Evolutionary conservation across 2,113 vertebrate species (phyloP).

Genomic region (Mus pahari): DNA sequence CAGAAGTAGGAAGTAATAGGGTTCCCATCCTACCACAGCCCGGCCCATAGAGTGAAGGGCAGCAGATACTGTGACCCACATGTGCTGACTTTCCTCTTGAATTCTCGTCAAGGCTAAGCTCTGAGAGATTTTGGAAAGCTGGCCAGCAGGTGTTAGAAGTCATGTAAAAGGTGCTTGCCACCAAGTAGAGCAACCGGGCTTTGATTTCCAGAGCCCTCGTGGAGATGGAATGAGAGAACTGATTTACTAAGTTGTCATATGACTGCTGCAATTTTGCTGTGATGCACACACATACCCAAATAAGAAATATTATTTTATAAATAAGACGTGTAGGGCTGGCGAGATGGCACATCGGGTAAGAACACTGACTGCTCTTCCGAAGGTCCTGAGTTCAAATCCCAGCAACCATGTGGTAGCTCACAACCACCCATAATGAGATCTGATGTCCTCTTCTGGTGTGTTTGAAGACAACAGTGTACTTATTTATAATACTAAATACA

Average conservation of each 20-base stretch:
- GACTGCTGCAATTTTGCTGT: neutral
- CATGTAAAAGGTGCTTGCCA: neutral
- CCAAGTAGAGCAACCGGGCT: neutral
- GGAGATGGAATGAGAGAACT: neutral
- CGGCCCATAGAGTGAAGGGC: neutral
- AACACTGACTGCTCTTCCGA: too few relatives aligned
- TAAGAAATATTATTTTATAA: neutral
- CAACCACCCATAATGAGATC: too few relatives aligned
- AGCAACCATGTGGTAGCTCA: too few relatives aligned
- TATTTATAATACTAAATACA: too few relatives aligned
- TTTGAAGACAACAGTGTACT: too few relatives aligned
- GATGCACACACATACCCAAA: neutral
- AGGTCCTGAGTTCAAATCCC: too few relatives aligned
- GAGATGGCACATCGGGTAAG: too few relatives aligned
- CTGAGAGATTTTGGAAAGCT: neutral
- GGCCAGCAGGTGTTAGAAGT: neutral
- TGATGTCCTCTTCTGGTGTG: too few relatives aligned
- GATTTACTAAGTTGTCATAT: neutral
- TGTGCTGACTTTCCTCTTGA: neutral
- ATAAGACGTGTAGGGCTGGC: neutral
- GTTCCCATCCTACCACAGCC: neutral
- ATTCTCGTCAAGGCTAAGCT: neutral
- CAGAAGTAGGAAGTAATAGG: neutral
- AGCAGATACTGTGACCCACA: too few relatives aligned
- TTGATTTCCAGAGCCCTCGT: too few relatives aligned